A percentile compares a stretch with the other conserved stretches of the same genome.
Evolutionary conservation across 2,888 invertebrate genomes (phyloP).

Genomic region (Diadromus collaris): DNA sequence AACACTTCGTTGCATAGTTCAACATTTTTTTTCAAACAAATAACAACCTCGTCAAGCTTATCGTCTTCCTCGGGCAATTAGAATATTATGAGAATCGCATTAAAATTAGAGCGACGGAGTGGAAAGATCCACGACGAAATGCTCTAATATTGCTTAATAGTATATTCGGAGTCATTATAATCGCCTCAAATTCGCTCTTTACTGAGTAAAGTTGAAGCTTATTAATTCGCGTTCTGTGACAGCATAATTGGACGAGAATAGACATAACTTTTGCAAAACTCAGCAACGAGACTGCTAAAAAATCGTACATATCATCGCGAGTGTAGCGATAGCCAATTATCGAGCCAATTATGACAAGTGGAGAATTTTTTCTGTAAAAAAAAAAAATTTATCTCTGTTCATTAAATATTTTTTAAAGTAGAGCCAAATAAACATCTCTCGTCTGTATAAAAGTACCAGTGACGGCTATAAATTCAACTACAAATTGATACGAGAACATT

Average conservation of each 20-base stretch:
- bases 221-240: neutral
- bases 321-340: neutral
- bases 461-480: neutral
- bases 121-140: neutral
- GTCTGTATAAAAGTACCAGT: neutral
- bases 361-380: neutral
- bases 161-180: neutral
- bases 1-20: slow-evolving; percentile 32
- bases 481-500: slow-evolving; percentile 15
- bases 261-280: neutral
- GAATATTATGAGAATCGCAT: neutral
- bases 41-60: slow-evolving; percentile 11
- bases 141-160: neutral
- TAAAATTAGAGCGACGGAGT: neutral
- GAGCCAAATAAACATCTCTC: neutral
- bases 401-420: too few relatives aligned
- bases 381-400: neutral
- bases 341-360: neutral
- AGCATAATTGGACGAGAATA: neutral
- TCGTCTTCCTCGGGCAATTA: slow-evolving; percentile 19
- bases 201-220: neutral
- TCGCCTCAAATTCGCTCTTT: neutral
- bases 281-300: neutral
- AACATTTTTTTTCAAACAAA: slow-evolving; percentile 42
- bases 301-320: neutral